Base-by-base conservation (phyloP, 2,888 invertebrate species). In the Acanthopleura granulata region DNA sequence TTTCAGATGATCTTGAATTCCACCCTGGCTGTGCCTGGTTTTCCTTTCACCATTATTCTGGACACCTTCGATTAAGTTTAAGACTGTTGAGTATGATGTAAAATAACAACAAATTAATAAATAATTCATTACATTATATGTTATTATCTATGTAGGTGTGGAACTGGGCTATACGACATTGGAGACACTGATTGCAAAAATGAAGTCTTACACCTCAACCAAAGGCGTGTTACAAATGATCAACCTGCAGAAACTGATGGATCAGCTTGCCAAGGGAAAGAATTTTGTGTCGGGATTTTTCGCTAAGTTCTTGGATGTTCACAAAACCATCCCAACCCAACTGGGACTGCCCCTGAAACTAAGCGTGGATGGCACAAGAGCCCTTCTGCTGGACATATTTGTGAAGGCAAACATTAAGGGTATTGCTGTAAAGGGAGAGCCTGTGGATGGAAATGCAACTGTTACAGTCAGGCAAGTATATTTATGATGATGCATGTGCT, bases 361-460 rank as follows among this genome's bases (percentile, higher is more conserved):
- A 40, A 49, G 22, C 18, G 49, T 71, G 14, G n/a, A 71, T 16
- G 71, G 71, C 40, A 22, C 71, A 3, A 49, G 18, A 14, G 50
- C 49, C 18, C 15, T 71, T 1, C 14, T 49, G n/a, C 4, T 71
- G 29, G 71, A 71, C 27, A 40, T 27, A 22, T 16, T 18, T n/a
- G 71, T 49, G n/a, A 18, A 71, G 49, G 71, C 71, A 22, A 71
- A 71, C 15, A 49, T 71, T 1, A 49, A 40, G 40, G 71, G 71
- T 9, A 71, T 71, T 18, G 16, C 40, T 71, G 71, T 27, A 18
- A 71, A 49, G 71, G 50, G 50, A 25, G n/a, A 71, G 71, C 71
- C 71, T 40, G 40, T 71, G 15, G 49, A 40, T 40, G 71, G 40
- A 40, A 49, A 40, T 18, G 18, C 16, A 15, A 71, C 40, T 49